Evolutionary conservation across 2,113 vertebrate genomes (phyloP).

Genomic region (Geothlypis trichas): DNA sequence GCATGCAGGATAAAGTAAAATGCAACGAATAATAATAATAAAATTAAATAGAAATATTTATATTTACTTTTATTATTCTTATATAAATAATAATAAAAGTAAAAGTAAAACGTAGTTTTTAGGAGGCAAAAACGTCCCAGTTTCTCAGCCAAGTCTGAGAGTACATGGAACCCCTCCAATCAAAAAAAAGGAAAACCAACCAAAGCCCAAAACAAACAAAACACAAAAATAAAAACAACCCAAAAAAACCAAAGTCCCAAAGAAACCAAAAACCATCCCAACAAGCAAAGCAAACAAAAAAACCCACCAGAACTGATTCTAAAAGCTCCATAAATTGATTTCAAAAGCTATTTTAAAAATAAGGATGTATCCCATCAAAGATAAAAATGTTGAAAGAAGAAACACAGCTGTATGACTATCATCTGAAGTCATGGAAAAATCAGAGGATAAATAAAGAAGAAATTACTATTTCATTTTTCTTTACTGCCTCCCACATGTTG

Average conservation of each 20-base stretch:
- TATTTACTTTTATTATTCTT: no score
- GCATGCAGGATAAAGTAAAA: neutral
- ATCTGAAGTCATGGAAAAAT: neutral
- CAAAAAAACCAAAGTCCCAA: neutral
- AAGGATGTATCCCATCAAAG: neutral
- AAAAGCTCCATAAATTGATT: neutral
- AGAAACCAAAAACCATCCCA: neutral
- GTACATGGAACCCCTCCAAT: neutral
- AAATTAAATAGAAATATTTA: no score
- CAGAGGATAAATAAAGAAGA: neutral
- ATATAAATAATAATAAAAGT: no score
- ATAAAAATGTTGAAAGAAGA: neutral
- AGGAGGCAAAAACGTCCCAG: neutral
- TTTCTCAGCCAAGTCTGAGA: neutral
- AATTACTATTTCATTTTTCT: neutral
- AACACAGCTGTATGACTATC: neutral
- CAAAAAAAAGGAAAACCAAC: neutral
- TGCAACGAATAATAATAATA: no score
- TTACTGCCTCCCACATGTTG: neutral
- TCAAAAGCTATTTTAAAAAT: neutral
- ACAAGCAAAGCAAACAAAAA: neutral
- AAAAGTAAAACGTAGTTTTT: neutral
- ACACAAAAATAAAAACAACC: neutral
- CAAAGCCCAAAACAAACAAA: neutral
- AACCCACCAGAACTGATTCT: neutral